Evolutionary conservation across 2,888 invertebrate genomes (phyloP), one percentile per base, ranked within the genome.

Genomic region (Amphipyra berbera): DNA sequence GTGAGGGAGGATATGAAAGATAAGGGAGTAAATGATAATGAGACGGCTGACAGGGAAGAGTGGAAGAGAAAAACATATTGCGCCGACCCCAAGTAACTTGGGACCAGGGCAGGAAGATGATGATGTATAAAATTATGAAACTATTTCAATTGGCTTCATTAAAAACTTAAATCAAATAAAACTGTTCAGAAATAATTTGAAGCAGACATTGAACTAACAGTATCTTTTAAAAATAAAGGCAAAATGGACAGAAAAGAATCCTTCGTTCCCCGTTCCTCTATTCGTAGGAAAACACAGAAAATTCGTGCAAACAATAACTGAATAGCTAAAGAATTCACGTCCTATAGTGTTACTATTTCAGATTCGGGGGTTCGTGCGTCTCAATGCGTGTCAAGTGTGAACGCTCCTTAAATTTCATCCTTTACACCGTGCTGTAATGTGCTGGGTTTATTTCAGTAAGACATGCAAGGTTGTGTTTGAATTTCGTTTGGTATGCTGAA

Each of bases 331-430:
- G n/a, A 41, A 59, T 52, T 59, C 46, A 41, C 54, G 59, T 72
- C 46, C 7, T 59, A 49, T 55, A 56, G 55, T 55, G 68, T 73
- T 68, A 73, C 72, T 81, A 78, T 77, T 80, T 75, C 72, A 80
- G 73, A 83, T 81, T 72, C 63, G 72, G 73, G 62, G 67, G 60
- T 75, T 59, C 71, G 69, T 69, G 79, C 76, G 80, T 81, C 76
- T 74, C 72, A 64, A 62, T 81, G 81, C 84, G 83, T 86, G 81
- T 81, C 85, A 82, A 80, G 83, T 85, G 83, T 84, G 81, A 82
- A 79, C 83, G 72, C 79, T 62, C 81, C 76, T 81, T 69, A 79
- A 68, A 67, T 54, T 54, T 52, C 66, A 69, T 73, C 63, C 41
- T 65, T 81, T 78, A 81, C 79, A 81, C 79, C 54, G 72, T 54